Evolutionary conservation across 2,888 invertebrate species (phyloP).

Genomic region (Heliothis peltigera): DNA sequence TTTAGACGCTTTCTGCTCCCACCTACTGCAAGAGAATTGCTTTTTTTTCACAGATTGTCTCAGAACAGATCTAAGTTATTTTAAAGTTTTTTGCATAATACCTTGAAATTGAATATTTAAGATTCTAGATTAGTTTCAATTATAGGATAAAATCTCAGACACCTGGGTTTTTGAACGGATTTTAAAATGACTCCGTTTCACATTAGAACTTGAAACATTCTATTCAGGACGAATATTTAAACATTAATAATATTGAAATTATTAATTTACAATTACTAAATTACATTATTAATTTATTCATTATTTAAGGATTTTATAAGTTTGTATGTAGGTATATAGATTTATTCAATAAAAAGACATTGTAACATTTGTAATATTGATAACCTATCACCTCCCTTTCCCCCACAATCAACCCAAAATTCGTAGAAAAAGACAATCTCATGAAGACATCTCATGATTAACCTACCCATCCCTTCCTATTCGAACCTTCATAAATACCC

Average conservation of each 20-base stretch:
- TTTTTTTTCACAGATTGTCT: slow-evolving; percentile 26
- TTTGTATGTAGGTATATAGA: too few species aligned
- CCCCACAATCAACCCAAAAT: slow-evolving; percentile 17
- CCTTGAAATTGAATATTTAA: slow-evolving; percentile 12
- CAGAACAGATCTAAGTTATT: slow-evolving; percentile 16
- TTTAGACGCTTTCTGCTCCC: slow-evolving; percentile 5
- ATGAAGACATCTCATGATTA: slow-evolving; percentile 59
- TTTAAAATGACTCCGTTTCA: not conserved
- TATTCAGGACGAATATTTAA: too few species aligned
- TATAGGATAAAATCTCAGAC: not conserved
- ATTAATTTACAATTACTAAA: too few species aligned
- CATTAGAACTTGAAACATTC: not conserved
- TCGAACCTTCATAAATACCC: slow-evolving; percentile 58
- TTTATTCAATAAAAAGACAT: too few species aligned
- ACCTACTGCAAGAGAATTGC: slow-evolving; percentile 12
- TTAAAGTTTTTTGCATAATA: slow-evolving; percentile 20
- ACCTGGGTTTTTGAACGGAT: not conserved
- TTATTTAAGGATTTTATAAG: too few species aligned
- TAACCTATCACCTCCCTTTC: slow-evolving; percentile 1
- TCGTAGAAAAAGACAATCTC: slow-evolving; percentile 54
- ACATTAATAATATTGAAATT: too few species aligned
- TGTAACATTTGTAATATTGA: too few species aligned
- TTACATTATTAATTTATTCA: too few species aligned
- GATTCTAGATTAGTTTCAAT: slow-evolving; percentile 14
- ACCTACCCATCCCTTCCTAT: slow-evolving; percentile 44